A percentile compares a stretch with the other conserved stretches of the same genome.
These are phyloP conservation scores for Scortum barcoo DNA, from an alignment of 2,113 vertebrate genomes.

Conservation along the genomic window DNA sequence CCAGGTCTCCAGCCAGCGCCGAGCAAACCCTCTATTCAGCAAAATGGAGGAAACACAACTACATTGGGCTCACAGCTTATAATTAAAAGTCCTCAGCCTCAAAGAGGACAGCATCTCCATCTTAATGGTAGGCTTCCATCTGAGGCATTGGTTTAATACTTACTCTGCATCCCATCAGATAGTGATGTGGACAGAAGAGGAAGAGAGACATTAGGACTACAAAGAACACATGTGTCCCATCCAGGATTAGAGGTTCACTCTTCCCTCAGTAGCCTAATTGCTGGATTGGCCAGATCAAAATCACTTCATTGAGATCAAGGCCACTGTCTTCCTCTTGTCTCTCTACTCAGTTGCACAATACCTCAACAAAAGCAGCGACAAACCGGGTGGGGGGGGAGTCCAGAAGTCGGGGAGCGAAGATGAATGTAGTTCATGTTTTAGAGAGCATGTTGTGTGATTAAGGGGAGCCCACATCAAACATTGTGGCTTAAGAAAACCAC, in stretches of 20 bases:
- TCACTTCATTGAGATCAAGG: slow-evolving; percentile 80
- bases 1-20: slow-evolving; percentile 73
- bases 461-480: slow-evolving; percentile 84
- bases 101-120: slow-evolving; percentile 81
- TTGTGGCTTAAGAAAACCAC: slow-evolving; percentile 80
- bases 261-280: slow-evolving; percentile 82
- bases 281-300: slow-evolving; percentile 80
- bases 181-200: slow-evolving; percentile 79
- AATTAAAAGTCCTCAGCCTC: slow-evolving; percentile 83
- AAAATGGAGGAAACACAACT: slow-evolving; percentile 76
- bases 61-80: slow-evolving; percentile 72
- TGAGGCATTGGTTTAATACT: slow-evolving; percentile 80
- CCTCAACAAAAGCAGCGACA: slow-evolving; percentile 73
- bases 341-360: slow-evolving; percentile 76
- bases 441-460: slow-evolving; percentile 86
- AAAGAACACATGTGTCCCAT: slow-evolving; percentile 79
- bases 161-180: slow-evolving; percentile 76
- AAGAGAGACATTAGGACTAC: slow-evolving; percentile 83
- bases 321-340: slow-evolving; percentile 73
- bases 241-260: slow-evolving; percentile 80
- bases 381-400: slow-evolving; percentile 38
- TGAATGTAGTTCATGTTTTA: slow-evolving; percentile 84
- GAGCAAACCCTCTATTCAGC: slow-evolving; percentile 79
- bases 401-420: slow-evolving; percentile 71
- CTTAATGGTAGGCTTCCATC: slow-evolving; percentile 82